Evolutionary conservation across 2,888 invertebrate species (phyloP).

Genomic region (Tromatobia lineatoria): DNA sequence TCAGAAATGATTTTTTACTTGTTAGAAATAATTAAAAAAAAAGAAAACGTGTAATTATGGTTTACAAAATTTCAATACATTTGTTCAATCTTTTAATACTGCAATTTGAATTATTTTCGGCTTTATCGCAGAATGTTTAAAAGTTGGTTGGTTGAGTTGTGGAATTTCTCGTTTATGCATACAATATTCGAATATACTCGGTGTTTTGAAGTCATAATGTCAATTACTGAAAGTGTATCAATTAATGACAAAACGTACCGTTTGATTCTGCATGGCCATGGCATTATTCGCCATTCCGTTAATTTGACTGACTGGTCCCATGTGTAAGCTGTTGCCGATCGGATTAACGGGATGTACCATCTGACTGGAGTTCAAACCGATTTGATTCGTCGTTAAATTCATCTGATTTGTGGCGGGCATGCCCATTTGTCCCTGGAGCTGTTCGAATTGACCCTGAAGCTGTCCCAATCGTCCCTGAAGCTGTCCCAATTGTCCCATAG

Average conservation of each 20-base stretch:
- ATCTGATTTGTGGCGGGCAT: constrained; percentile 71
- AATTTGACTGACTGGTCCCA: constrained; percentile 74
- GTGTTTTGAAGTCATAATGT: neutral
- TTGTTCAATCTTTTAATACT: too few relatives aligned
- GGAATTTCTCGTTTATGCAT: too few relatives aligned
- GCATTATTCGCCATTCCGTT: constrained; percentile 77
- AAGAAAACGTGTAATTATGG: too few relatives aligned
- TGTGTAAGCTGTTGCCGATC: constrained; percentile 57
- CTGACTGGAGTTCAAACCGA: constrained; percentile 77
- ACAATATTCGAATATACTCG: too few relatives aligned
- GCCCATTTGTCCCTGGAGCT: constrained; percentile 78
- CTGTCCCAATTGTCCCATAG: constrained; percentile 76
- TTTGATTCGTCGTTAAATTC: constrained; percentile 73
- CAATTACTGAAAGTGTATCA: neutral
- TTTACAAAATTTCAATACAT: too few relatives aligned
- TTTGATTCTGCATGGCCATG: constrained; percentile 80
- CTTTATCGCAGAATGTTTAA: too few relatives aligned
- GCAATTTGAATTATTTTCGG: too few relatives aligned
- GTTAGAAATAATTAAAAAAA: too few relatives aligned
- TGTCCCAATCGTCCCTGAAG: constrained; percentile 79
- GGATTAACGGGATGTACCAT: constrained; percentile 71
- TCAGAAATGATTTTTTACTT: too few relatives aligned
- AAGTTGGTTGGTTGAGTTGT: too few relatives aligned
- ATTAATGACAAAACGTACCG: constrained; percentile 73
- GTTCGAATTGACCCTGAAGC: constrained; percentile 76